Evolutionary conservation across 2,797 vertebrate genomes (phyloP).

Genomic region (Siniperca scherzeri): DNA sequence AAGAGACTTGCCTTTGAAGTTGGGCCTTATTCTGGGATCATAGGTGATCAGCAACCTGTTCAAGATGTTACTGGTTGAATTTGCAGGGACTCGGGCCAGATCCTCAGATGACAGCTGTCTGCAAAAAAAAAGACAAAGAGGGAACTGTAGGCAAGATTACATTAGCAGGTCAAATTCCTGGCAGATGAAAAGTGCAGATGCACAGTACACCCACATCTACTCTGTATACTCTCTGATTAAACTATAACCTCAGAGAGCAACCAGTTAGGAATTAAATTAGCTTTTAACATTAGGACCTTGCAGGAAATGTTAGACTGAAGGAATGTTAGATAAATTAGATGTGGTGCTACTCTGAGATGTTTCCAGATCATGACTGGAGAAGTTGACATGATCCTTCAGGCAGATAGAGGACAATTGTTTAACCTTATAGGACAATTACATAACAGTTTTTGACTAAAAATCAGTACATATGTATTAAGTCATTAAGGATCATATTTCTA

Average conservation of each 20-base stretch:
- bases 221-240: constrained; percentile 65
- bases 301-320: constrained; percentile 47
- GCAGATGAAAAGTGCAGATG: constrained; percentile 64
- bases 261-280: constrained; percentile 55
- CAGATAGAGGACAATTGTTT: background rate
- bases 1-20: constrained; percentile 95
- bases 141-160: constrained; percentile 52
- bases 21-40: constrained; percentile 97
- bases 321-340: constrained; percentile 48
- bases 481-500: background rate
- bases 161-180: constrained; percentile 72
- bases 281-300: constrained; percentile 64
- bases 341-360: constrained; percentile 27
- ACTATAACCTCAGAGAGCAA: constrained; percentile 56
- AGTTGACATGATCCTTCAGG: background rate
- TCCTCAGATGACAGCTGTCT: constrained; percentile 96
- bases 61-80: constrained; percentile 98
- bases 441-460: background rate
- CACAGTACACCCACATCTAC: constrained; percentile 33
- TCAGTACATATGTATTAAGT: background rate
- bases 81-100: constrained; percentile 93
- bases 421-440: background rate
- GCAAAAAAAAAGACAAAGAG: constrained; percentile 59
- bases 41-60: constrained; percentile 96
- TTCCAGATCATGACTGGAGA: constrained; percentile 25